Evolutionary conservation across 1,140 invertebrate genomes (phyloP).

Genomic region (Platorchestia sp.): DNA sequence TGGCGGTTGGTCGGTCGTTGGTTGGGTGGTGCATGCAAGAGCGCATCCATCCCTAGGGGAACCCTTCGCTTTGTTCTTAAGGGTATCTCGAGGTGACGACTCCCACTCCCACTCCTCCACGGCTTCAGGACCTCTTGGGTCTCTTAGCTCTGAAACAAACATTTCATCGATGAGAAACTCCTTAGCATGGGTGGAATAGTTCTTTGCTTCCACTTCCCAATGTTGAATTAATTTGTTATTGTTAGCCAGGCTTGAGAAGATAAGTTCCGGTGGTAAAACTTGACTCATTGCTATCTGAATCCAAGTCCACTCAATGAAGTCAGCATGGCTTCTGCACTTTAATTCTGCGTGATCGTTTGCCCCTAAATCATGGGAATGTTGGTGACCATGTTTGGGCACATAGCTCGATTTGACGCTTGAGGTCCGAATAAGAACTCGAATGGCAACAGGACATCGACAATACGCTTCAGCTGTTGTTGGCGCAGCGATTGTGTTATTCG

Average conservation of each 20-base stretch:
- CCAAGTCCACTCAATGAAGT: not conserved
- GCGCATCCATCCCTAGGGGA: not conserved
- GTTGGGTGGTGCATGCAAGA: conserved; percentile 15
- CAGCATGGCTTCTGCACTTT: not conserved
- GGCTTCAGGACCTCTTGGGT: not conserved
- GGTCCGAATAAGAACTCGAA: not conserved
- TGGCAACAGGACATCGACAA: not conserved
- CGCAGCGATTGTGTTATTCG: not conserved
- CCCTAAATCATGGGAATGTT: not conserved
- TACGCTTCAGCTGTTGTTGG: not conserved
- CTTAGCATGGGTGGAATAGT: not conserved
- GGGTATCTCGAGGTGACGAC: conserved; percentile 17
- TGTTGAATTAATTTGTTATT: not conserved
- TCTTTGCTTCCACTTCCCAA: not conserved
- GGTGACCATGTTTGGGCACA: not conserved
- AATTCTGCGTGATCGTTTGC: not conserved
- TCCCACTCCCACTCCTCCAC: not conserved
- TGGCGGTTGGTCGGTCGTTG: conserved; percentile 1
- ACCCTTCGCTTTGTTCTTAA: not conserved
- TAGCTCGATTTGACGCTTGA: not conserved
- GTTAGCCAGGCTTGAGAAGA: not conserved
- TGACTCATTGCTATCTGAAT: not conserved
- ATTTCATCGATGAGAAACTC: not conserved
- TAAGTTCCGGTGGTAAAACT: not conserved
- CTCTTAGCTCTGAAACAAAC: not conserved